Percentiles rank a stretch among this genome's conserved stretches.
Evolutionary conservation across 2,113 vertebrate species (phyloP).

Genomic region (Tylochromis polylepis): DNA sequence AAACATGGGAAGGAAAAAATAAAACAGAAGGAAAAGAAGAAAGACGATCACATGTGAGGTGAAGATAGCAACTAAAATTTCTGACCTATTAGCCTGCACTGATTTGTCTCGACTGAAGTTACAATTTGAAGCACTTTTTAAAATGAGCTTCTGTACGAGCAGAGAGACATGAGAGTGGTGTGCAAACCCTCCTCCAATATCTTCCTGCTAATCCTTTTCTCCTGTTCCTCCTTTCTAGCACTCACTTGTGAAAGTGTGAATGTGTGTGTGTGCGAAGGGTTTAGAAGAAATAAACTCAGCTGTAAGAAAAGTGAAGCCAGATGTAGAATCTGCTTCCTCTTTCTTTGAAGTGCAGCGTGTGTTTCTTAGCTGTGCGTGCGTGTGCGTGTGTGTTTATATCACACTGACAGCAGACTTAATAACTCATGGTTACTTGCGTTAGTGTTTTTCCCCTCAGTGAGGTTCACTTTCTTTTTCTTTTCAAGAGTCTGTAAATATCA

Average conservation of each 20-base stretch:
- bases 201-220: not conserved
- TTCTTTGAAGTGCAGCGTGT: not conserved
- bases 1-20: not conserved
- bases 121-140: not conserved
- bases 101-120: not conserved
- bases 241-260: not conserved
- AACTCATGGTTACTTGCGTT: not conserved
- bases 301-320: not conserved
- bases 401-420: not conserved
- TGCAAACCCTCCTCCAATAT: not conserved
- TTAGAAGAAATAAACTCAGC: not conserved
- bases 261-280: not conserved
- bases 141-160: not conserved
- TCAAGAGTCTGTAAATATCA: not conserved
- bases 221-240: not conserved
- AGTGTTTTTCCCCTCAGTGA: not conserved
- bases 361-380: not conserved
- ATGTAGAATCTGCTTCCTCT: conserved; percentile 1
- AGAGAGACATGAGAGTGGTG: not conserved
- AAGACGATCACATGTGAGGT: not conserved
- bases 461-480: not conserved
- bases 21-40: not conserved
- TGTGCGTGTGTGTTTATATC: not conserved
- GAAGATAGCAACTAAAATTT: not conserved
- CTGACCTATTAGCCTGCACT: fast-evolving